Base-by-base conservation (phyloP, 2,888 invertebrate genomes). In the Andrena camellia region DNA sequence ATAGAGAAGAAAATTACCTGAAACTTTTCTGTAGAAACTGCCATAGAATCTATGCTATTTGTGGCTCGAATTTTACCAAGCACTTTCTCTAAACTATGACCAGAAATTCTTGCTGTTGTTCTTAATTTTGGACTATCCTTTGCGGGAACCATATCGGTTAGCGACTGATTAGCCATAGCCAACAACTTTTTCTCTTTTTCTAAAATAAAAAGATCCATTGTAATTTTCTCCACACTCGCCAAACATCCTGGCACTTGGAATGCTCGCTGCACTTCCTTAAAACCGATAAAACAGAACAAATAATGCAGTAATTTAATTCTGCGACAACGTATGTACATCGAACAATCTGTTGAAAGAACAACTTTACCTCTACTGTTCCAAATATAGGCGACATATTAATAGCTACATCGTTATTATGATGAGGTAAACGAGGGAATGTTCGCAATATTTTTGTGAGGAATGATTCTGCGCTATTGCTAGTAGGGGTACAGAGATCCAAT, bases 351-450 rank as follows among this genome's bases (percentile, higher is more conserved):
- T 5, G 33, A 59, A 62, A 31, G 23, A 20, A 48, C 23, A 31
- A 13, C 57, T 26, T 29, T 63, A 75, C 78, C 59, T 59, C 73
- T 35, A 48, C 8, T 20, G 31, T 20, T 17, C 71, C 88, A 90
- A 96, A 96, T 0, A 97, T 90, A 0, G 95, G 93, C n/a, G 96
- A 95, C 96, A 97, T 96, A 85, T 96, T 95, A 2, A 97, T 95
- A 10, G 96, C 95, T 2, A 96, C 95, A 90, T 97, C 97, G 87
- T 95, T 96, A 59, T 94, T 93, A 90, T 97, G 97, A 70, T 95
- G 95, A 0, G 96, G 96, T 64, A 97, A 95, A 85, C 95, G 94
- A 0, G 96, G 96, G 68, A 97, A 92, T 57, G 96, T 94, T 23
- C 94, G 94, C 91, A 96, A 94, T 67, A 96, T 95, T 88, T 95